phyloP scores from a whole-genome alignment of 2,113 vertebrate species.

The Cyprinus carpio region DNA sequence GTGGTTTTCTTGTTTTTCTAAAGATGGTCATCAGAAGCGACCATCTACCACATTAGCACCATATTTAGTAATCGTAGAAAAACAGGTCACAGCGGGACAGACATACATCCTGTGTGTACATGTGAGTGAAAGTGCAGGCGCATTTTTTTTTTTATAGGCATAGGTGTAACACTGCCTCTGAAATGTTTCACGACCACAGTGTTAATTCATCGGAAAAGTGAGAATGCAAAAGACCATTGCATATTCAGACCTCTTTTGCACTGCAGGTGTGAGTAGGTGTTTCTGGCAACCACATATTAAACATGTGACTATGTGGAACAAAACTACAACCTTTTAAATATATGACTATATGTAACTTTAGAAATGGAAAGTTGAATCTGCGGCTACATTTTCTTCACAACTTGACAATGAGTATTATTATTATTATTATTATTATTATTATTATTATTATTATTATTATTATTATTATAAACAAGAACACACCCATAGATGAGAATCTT shows the following conservation, averaged over 20 bases:
- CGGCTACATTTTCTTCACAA: background rate
- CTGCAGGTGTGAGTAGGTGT: background rate
- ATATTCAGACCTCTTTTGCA: background rate
- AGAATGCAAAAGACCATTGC: background rate
- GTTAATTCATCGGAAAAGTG: background rate
- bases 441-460: background rate
- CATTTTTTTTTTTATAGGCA: background rate
- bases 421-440: background rate
- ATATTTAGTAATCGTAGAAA: background rate
- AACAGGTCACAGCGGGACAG: background rate
- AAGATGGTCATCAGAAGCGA: background rate
- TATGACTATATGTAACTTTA: background rate
- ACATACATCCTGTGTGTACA: background rate
- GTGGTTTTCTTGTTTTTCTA: constrained; percentile 22
- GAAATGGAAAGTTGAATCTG: background rate
- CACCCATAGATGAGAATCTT: background rate
- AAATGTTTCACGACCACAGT: background rate
- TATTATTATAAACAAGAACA: background rate
- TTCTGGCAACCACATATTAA: background rate
- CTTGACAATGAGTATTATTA: background rate
- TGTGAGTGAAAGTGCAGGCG: background rate
- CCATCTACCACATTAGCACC: background rate
- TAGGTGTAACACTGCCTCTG: background rate
- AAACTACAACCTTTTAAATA: background rate
- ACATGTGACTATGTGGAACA: background rate